These are phyloP conservation scores for Megaustenia siamemsis DNA, from an alignment of 2,888 invertebrate species.

Conservation along the genomic window DNA sequence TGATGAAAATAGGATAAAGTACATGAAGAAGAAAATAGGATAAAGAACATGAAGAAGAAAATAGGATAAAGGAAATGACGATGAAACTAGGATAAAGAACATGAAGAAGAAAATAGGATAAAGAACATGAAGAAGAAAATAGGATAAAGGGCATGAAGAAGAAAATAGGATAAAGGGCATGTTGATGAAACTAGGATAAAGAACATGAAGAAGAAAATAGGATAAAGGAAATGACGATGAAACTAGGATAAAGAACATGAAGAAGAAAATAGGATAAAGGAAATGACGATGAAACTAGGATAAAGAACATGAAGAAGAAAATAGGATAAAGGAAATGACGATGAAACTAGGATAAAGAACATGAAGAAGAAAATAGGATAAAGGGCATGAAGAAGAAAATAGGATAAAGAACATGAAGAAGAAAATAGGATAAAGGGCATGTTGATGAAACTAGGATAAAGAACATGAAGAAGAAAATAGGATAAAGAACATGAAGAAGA, in stretches of 20 bases:
- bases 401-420: neutral
- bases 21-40: neutral
- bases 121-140: neutral
- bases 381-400: no score
- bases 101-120: neutral
- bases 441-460: neutral
- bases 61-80: neutral
- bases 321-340: no score
- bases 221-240: neutral
- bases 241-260: no score
- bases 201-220: neutral
- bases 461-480: neutral
- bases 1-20: neutral
- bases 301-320: no score
- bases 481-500: neutral
- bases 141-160: neutral
- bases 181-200: neutral
- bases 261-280: no score
- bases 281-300: no score
- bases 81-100: neutral
- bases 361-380: no score
- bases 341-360: no score
- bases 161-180: neutral
- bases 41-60: neutral
- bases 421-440: neutral